These are phyloP conservation scores for Himalopsyche kuldschensis DNA, from an alignment of 2,888 invertebrate genomes.

Conservation along the genomic window DNA sequence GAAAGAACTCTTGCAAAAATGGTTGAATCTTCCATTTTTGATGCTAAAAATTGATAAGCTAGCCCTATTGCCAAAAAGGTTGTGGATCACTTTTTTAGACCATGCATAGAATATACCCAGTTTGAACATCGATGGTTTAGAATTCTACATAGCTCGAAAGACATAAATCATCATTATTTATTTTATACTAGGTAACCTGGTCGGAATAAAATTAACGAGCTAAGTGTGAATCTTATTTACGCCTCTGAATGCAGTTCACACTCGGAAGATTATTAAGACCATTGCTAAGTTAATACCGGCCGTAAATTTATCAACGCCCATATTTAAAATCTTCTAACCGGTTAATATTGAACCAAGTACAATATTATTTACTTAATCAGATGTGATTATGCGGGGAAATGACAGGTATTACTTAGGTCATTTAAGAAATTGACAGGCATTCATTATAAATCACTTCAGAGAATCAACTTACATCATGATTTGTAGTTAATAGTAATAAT, in stretches of 20 bases:
- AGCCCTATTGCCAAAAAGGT: too few species aligned
- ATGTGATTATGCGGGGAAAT: not conserved
- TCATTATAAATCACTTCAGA: too few species aligned
- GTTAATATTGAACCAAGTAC: not conserved
- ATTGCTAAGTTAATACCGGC: not conserved
- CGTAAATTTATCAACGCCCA: not conserved
- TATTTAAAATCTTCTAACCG: not conserved
- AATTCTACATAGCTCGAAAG: not conserved
- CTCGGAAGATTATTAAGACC: not conserved
- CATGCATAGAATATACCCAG: too few species aligned
- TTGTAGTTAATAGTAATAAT: too few species aligned
- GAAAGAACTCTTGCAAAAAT: too few species aligned
- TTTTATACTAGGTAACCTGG: not conserved
- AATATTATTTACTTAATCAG: not conserved
- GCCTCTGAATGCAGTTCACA: not conserved
- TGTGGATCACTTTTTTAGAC: too few species aligned
- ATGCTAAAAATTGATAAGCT: too few species aligned
- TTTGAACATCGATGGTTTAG: too few species aligned
- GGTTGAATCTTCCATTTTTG: too few species aligned
- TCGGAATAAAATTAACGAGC: not conserved
- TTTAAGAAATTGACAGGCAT: too few species aligned
- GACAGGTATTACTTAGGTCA: not conserved
- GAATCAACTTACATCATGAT: too few species aligned
- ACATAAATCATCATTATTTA: not conserved
- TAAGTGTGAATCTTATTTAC: not conserved